phyloP scores from a whole-genome alignment of 2,888 invertebrate genomes.

The Leptinotarsa juncta region DNA sequence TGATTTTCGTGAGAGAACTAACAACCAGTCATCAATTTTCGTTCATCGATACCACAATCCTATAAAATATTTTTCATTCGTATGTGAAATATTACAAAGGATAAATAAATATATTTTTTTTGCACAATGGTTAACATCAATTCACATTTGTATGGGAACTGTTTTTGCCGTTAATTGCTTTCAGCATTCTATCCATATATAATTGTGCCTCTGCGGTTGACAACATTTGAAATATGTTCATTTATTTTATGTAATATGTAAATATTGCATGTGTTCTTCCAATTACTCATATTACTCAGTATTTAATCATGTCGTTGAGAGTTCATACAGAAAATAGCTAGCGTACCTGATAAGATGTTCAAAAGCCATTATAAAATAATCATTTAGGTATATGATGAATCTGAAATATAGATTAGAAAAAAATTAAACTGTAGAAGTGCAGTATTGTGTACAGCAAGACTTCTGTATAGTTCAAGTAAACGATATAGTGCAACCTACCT shows the following conservation, averaged over 20 bases:
- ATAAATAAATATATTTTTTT: conserved; percentile 16
- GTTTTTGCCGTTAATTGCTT: conserved; percentile 20
- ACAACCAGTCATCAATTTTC: not conserved
- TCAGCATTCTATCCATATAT: conserved; percentile 9
- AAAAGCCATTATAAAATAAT: conserved; percentile 8
- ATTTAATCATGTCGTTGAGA: conserved; percentile 16
- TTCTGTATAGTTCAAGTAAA: too few species aligned
- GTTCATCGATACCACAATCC: not conserved
- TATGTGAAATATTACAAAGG: not conserved
- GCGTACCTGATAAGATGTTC: not conserved
- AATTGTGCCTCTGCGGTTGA: conserved; percentile 10
- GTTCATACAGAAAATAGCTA: not conserved
- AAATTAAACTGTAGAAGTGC: not conserved
- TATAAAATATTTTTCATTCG: not conserved
- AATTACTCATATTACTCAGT: conserved; percentile 18
- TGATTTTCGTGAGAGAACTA: too few species aligned
- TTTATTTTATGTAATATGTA: conserved; percentile 21
- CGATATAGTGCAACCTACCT: too few species aligned
- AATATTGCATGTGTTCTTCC: conserved; percentile 13
- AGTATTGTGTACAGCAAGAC: too few species aligned
- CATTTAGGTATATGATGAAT: not conserved
- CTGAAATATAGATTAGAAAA: not conserved
- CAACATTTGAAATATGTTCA: conserved; percentile 22
- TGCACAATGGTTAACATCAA: conserved; percentile 12
- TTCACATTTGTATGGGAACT: conserved; percentile 19